These are phyloP conservation scores for Drosophila ambigua DNA, from an alignment of 1,140 invertebrate genomes.

Conservation along the genomic window DNA sequence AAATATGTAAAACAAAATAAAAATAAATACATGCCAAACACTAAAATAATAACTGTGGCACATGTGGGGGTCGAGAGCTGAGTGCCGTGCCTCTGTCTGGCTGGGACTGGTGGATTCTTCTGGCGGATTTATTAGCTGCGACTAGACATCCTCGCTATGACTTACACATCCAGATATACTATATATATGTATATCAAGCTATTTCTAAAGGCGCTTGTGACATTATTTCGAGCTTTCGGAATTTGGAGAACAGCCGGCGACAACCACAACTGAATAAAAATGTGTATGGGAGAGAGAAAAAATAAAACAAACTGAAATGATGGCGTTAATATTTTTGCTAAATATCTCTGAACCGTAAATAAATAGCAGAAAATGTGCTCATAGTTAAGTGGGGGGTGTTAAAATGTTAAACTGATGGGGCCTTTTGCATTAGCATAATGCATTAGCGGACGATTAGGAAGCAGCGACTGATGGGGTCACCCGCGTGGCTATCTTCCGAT, in stretches of 20 bases:
- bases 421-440: conserved; percentile 41
- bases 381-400: conserved; percentile 55
- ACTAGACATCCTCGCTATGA: conserved; percentile 61
- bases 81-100: conserved; percentile 53
- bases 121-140: conserved; percentile 67
- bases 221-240: conserved; percentile 55
- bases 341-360: conserved; percentile 60
- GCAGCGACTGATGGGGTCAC: conserved; percentile 11
- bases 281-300: conserved; percentile 12
- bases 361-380: conserved; percentile 58
- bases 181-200: conserved; percentile 3
- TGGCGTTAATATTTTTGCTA: conserved; percentile 52
- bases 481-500: not conserved
- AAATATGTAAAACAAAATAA: conserved; percentile 55
- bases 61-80: conserved; percentile 47
- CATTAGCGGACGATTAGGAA: conserved; percentile 38
- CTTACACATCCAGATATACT: conserved; percentile 31
- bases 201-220: conserved; percentile 48
- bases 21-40: conserved; percentile 54
- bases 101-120: conserved; percentile 35
- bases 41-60: conserved; percentile 62
- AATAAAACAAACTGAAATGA: conserved; percentile 32
- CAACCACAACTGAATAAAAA: conserved; percentile 33
- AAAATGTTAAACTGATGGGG: conserved; percentile 32
- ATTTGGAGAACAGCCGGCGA: conserved; percentile 43